A percentile compares a stretch with the other conserved stretches of the same genome.
Conservation (phyloP, 64 coral and sea anemone genomes). For the Actinia tenebrosa region DNA sequence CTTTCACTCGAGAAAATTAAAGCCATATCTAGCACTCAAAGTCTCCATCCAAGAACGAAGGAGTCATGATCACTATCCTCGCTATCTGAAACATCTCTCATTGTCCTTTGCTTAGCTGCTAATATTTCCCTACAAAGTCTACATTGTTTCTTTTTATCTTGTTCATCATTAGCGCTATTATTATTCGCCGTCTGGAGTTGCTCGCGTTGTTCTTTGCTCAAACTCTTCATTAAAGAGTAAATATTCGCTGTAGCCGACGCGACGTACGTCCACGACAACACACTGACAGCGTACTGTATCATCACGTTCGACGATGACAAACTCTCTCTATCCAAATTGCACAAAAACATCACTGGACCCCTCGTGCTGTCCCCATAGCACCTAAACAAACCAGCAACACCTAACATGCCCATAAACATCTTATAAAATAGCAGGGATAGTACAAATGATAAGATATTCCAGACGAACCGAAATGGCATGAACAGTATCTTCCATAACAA, state of each 20-base stretch:
- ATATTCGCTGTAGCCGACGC: not conserved
- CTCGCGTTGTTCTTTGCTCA: not conserved
- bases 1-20: not conserved
- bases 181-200: not conserved
- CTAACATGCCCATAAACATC: not conserved
- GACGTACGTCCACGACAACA: slow-evolving; percentile 1
- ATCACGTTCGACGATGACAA: not conserved
- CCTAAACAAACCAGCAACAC: not conserved
- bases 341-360: not conserved
- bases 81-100: not conserved
- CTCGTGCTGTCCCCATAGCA: not conserved
- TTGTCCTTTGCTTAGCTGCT: not conserved
- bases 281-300: not conserved
- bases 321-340: not conserved
- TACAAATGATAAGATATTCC: not conserved
- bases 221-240: not conserved
- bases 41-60: slow-evolving; percentile 48
- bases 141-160: not conserved
- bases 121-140: not conserved
- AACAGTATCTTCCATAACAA: not conserved
- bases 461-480: not conserved
- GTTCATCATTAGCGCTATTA: not conserved
- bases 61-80: slow-evolving; percentile 39
- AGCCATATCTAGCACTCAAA: not conserved
- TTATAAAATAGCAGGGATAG: not conserved